Evolutionary conservation across 1,140 invertebrate species (phyloP), one percentile per base, ranked within the genome.

Genomic region (Asbolus verrucosus): DNA sequence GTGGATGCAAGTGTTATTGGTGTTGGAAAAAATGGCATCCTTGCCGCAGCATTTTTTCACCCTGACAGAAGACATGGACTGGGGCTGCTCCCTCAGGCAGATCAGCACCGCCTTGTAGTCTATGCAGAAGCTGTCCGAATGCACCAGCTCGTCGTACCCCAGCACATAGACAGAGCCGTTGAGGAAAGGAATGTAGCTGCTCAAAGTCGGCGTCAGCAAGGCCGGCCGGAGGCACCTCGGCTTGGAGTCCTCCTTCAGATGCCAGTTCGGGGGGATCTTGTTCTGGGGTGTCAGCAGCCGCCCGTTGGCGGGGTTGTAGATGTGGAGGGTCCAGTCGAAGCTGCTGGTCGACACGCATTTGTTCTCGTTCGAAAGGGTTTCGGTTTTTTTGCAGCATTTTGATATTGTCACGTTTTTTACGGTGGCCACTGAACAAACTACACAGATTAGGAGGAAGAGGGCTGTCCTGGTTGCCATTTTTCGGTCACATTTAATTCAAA

Each of bases 11-110:
- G 80, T 82, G 71, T 82, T 83, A 61, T 79, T 85, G 38, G 79
- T 81, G 70, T 85, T 83, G 70, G 85, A 85, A 77, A 86, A 91
- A 50, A 83, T 80, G 2, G 85, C 83, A 63, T 84, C 80, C 65
- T 84, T 73, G 16, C 87, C 84, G 72, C 89, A 88, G 69, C 88
- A 89, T 79, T 89, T 86, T 70, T 82, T 82, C 30, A 87, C 76
- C 43, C 77, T 76, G 11, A 82, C 66, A 6, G 62, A 71, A 8
- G 69, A 68, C 1, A 70, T 31, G 15, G 41, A 65, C 8, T 71
- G 30, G 8, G 74, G 24, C 13, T 65, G 19, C 4, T 67, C 63
- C 18, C 74, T 68, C 4, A 69, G 65, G 54, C 78, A 79, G 6
- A 73, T 61, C 18, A 77, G 38, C 0, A 67, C 73, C 9, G 70